These are phyloP conservation scores for Goniozus legneri DNA, from an alignment of 1,140 invertebrate species.

Conservation along the genomic window DNA sequence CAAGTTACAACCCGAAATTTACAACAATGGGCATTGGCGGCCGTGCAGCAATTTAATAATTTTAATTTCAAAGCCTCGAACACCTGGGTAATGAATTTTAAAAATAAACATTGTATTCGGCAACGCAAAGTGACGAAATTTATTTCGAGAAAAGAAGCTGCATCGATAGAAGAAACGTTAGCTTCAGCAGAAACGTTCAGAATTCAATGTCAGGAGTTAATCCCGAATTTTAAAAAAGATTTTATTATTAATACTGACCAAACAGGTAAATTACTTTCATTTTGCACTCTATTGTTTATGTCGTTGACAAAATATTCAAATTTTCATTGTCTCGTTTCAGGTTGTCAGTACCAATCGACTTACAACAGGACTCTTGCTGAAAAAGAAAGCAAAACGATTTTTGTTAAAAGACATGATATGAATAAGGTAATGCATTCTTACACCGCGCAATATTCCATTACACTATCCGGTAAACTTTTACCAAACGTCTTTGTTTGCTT, in stretches of 20 bases:
- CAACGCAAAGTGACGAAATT: conserved; percentile 24
- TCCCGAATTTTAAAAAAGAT: conserved; percentile 7
- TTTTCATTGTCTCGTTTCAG: conserved; percentile 3
- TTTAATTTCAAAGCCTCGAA: conserved; percentile 18
- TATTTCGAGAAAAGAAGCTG: conserved; percentile 16
- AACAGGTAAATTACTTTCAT: conserved; percentile 15
- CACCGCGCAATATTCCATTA: conserved; percentile 5
- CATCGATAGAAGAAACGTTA: conserved; percentile 16
- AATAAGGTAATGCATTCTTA: conserved; percentile 10
- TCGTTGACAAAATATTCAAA: conserved; percentile 13
- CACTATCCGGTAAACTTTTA: conserved; percentile 10
- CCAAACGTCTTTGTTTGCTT: conserved; percentile 17
- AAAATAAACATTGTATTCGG: conserved; percentile 17
- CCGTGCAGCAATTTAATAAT: conserved; percentile 17
- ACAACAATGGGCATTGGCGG: conserved; percentile 21
- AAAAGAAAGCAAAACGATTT: conserved; percentile 6
- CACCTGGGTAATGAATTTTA: conserved; percentile 18
- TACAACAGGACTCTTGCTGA: conserved; percentile 9
- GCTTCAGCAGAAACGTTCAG: conserved; percentile 15
- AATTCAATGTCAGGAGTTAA: conserved; percentile 2
- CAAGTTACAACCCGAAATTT: conserved; percentile 22
- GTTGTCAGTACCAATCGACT: conserved; percentile 11
- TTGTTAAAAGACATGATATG: conserved; percentile 8
- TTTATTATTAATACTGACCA: conserved; percentile 16
- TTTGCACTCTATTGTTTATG: conserved; percentile 16